A percentile compares a stretch with the other conserved stretches of the same genome.
Conservation (phyloP, 2,113 vertebrate genomes). For the Falco punctatus region DNA sequence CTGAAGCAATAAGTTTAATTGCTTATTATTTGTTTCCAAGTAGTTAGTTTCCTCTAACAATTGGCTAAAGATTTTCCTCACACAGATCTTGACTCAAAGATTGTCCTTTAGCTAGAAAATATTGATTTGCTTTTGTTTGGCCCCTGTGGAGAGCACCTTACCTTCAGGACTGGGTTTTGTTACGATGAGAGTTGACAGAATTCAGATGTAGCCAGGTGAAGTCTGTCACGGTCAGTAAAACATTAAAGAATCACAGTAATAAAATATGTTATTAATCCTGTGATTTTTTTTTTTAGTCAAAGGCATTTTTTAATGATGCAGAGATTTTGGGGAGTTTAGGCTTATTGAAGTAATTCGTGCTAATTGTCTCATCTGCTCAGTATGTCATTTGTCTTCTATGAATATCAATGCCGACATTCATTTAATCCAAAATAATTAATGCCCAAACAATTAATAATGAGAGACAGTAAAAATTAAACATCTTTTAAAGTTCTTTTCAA, state of each 20-base stretch:
- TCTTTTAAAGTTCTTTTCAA: neutral
- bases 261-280: slow-evolving; percentile 22
- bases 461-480: neutral
- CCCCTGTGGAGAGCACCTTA: slow-evolving; percentile 55
- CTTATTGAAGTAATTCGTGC: slow-evolving; percentile 38
- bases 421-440: slow-evolving; percentile 56
- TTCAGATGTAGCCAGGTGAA: slow-evolving; percentile 66
- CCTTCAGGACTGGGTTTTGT: slow-evolving; percentile 46
- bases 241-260: slow-evolving; percentile 23
- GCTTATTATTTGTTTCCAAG: slow-evolving; percentile 61
- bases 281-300: neutral
- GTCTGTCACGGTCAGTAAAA: slow-evolving; percentile 41
- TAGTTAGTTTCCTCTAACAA: slow-evolving; percentile 52
- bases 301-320: neutral
- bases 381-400: neutral
- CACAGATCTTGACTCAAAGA: slow-evolving; percentile 41
- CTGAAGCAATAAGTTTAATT: slow-evolving; percentile 50
- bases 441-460: slow-evolving; percentile 9
- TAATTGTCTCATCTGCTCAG: slow-evolving; percentile 30
- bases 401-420: slow-evolving; percentile 28
- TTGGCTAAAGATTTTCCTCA: slow-evolving; percentile 52
- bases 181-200: slow-evolving; percentile 64
- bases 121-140: slow-evolving; percentile 72
- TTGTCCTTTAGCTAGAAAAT: slow-evolving; percentile 61
- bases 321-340: neutral